These are phyloP conservation scores for Muraenolepis orangiensis DNA, from an alignment of 2,797 vertebrate species.

Conservation along the genomic window DNA sequence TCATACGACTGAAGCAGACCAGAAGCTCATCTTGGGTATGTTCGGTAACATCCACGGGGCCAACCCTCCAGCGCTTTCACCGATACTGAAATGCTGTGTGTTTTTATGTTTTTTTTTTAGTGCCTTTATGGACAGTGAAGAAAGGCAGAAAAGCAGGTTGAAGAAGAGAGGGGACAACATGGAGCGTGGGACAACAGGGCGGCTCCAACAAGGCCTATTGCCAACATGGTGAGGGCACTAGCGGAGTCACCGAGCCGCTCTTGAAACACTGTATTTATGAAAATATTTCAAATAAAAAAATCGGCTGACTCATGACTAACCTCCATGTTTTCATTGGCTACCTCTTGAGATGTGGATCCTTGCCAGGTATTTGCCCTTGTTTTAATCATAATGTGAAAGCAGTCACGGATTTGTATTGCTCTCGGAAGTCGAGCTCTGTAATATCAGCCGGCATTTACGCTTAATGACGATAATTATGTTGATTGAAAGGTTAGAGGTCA, in stretches of 20 bases:
- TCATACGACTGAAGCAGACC: neutral
- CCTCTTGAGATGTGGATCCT: conserved; percentile 9
- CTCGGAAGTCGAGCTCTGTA: conserved; percentile 32
- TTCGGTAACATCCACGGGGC: neutral
- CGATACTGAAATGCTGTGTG: no score
- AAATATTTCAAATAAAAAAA: neutral
- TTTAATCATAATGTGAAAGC: conserved; percentile 59
- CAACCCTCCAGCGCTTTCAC: neutral
- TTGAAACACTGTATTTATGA: no score
- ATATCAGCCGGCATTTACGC: conserved; percentile 43
- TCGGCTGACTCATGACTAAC: no score
- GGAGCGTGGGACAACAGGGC: no score
- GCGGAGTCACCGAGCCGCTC: no score
- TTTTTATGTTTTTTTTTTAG: no score
- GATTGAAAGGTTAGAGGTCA: conserved; percentile 40
- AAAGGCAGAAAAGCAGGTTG: no score
- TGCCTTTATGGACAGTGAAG: no score
- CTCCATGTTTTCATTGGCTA: neutral
- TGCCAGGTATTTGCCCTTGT: conserved; percentile 34
- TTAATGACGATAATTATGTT: conserved; percentile 29
- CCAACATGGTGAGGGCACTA: no score
- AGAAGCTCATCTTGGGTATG: neutral
- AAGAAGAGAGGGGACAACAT: no score
- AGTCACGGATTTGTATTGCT: conserved; percentile 61
- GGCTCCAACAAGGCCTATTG: no score